Conservation (phyloP, 2,888 invertebrate genomes). For the Masnerella sp. region DNA sequence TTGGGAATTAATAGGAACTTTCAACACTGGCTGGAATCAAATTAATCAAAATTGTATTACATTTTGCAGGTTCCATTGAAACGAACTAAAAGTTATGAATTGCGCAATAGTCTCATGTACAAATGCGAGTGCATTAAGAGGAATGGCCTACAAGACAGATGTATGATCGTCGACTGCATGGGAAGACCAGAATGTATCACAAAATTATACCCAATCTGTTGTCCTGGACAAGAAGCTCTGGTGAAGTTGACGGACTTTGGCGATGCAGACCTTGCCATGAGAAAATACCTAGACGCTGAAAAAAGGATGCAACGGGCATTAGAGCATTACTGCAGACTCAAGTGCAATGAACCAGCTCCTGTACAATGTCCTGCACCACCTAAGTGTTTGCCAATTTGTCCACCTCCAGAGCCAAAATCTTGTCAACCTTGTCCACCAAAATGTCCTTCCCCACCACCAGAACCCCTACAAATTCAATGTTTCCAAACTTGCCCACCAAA, state of each 20-base stretch:
- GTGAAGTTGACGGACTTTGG: conserved; percentile 72
- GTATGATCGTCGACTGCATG: conserved; percentile 73
- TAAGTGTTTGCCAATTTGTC: no score
- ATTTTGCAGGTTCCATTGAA: conserved; percentile 66
- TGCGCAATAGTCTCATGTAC: conserved; percentile 71
- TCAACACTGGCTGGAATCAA: no score
- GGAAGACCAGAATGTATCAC: conserved; percentile 75
- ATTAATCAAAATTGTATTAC: neutral
- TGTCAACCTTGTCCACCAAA: neutral
- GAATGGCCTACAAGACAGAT: conserved; percentile 77
- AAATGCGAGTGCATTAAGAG: conserved; percentile 76
- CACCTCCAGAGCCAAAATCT: no score
- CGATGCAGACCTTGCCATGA: conserved; percentile 66
- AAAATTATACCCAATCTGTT: conserved; percentile 73
- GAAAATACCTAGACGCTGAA: conserved; percentile 68
- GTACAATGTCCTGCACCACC: no score
- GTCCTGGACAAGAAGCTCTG: conserved; percentile 71
- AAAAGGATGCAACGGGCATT: conserved; percentile 68
- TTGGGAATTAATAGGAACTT: no score
- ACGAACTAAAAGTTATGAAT: conserved; percentile 71
- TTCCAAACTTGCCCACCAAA: neutral
- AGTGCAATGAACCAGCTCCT: no score
- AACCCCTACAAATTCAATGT: no score
- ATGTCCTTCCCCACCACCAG: no score
- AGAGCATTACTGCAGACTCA: conserved; percentile 59